Conservation (phyloP, 2,113 vertebrate species). For the Vulpes ferrilata region DNA sequence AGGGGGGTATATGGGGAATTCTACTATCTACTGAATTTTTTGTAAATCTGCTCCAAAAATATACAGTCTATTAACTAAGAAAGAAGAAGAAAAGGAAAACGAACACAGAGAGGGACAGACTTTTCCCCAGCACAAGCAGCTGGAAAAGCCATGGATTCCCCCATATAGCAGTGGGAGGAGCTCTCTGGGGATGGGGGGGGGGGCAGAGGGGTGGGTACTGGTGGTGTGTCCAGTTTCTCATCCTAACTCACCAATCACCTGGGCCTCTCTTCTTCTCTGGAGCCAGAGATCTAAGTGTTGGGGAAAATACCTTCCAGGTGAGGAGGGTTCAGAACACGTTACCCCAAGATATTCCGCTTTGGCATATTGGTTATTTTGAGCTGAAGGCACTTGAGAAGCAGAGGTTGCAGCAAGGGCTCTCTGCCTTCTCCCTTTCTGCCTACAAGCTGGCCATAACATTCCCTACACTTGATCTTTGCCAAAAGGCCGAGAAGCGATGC, state of each 20-base stretch:
- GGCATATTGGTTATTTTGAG: not conserved
- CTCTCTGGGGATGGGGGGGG: not conserved
- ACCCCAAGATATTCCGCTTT: too few relatives aligned
- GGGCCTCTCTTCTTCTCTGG: not conserved
- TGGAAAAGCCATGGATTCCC: too few relatives aligned
- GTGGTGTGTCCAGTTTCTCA: too few relatives aligned
- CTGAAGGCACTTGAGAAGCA: not conserved
- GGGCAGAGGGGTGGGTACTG: not conserved
- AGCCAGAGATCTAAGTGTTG: not conserved
- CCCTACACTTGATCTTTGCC: too few relatives aligned
- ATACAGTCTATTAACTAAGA: not conserved
- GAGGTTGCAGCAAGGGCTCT: not conserved
- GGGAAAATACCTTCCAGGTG: not conserved
- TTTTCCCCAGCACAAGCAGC: not conserved
- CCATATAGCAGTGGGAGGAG: not conserved
- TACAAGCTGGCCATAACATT: not conserved
- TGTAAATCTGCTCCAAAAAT: not conserved
- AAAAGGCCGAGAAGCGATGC: too few relatives aligned
- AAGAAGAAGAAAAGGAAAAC: not conserved
- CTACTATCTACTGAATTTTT: not conserved
- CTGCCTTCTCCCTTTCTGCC: not conserved
- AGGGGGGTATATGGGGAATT: not conserved
- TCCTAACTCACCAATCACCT: not conserved
- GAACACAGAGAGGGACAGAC: not conserved
- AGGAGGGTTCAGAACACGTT: not conserved